Evolutionary conservation across 2,113 vertebrate genomes (phyloP), one percentile per base, ranked within the genome.

Genomic region (Sylvilagus bachmani): DNA sequence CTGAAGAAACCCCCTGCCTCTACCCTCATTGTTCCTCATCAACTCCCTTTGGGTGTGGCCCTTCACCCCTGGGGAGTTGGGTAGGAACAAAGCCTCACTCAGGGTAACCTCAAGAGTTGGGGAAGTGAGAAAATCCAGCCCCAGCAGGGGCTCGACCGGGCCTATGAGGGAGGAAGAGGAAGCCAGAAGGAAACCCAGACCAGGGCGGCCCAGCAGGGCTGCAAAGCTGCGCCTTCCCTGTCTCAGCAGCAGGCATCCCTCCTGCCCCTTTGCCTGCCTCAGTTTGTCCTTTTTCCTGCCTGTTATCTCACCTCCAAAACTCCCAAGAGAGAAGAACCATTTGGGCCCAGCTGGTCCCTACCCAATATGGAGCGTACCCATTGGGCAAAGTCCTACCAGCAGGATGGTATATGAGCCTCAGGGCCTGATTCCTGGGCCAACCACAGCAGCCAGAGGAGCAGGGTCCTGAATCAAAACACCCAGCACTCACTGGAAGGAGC

Each of bases 1-100:
- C 87, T 95, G 58, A 74, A 71, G 92, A 86, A 93, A 75, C 13
- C 36, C 31, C 66, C 53, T 91, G n/a, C 66, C 36, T 77, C 80
- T 96, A 84, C 81, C 93, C 80, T 86, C 64, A 49, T 27, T 95
- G 62, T 94, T 86, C 36, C 49, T 86, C 89, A 89, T 49, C 71
- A 74, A 36, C 49, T 69, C 67, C 53, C 17, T 80, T 55, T 80
- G 83, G 79, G 66, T 84, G n/a, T 83, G 78, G 21, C 24, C 31
- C 16, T 62, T 86, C 22, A 67, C 3, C 14, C 33, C 58, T 71
- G 21, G 8, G 86, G 79, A 83, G 25, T n/a, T 53, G 27, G 31
- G n/a, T 71, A 53, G 7, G 55, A 94, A 44, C 71, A 91, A 71
- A 77, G n/a, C 27, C 87, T 69, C 14, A 10, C 53, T 86, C 38